phyloP scores from a whole-genome alignment of 2,113 vertebrate genomes.

The Porphyrio hochstetteri region DNA sequence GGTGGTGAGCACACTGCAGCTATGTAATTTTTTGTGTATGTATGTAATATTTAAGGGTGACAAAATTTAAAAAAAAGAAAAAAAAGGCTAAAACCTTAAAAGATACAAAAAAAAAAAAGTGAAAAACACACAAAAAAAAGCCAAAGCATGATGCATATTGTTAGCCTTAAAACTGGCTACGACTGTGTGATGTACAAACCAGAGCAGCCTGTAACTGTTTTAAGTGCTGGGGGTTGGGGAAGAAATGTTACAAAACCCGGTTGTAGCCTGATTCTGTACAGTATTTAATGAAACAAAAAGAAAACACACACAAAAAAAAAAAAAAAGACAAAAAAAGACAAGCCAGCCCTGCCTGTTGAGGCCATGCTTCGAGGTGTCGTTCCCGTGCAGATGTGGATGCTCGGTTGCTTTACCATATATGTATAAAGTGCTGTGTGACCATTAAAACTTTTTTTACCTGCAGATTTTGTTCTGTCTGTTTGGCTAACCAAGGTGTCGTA shows the following conservation, averaged over 20 bases:
- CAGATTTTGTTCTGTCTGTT: conserved; percentile 63
- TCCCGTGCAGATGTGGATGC: conserved; percentile 83
- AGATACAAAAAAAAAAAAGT: conserved; percentile 9
- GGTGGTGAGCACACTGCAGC: conserved; percentile 76
- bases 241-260: conserved; percentile 68
- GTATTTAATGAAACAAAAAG: conserved; percentile 68
- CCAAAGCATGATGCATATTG: conserved; percentile 96
- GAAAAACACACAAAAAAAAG: conserved; percentile 73
- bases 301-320: not conserved
- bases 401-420: conserved; percentile 82
- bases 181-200: conserved; percentile 84
- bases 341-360: conserved; percentile 39
- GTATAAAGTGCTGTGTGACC: conserved; percentile 89
- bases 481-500: conserved; percentile 78
- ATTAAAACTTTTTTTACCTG: conserved; percentile 79
- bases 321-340: no score
- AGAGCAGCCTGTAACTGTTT: conserved; percentile 62
- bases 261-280: conserved; percentile 85
- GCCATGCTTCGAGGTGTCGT: conserved; percentile 74
- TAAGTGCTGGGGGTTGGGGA: conserved; percentile 43
- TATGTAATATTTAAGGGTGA: conserved; percentile 86
- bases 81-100: conserved; percentile 60
- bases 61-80: conserved; percentile 64
- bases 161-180: conserved; percentile 86
- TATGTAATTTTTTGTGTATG: conserved; percentile 82